Evolutionary conservation across 2,113 vertebrate species (phyloP).

Genomic region (Pomatorhinus ruficollis): DNA sequence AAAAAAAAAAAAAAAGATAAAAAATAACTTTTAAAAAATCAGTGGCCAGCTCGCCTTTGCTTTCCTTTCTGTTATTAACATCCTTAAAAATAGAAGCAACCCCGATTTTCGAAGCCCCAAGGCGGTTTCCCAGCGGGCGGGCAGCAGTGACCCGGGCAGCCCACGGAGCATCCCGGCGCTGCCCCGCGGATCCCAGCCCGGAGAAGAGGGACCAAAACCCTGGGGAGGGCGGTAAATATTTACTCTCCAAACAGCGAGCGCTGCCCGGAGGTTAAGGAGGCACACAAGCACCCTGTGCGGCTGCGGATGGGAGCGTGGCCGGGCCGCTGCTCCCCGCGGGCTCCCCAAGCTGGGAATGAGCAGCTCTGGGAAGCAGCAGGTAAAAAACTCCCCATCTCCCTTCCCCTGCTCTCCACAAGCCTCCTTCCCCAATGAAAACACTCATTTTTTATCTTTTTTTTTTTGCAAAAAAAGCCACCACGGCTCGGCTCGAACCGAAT

Average conservation of each 20-base stretch:
- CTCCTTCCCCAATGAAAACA: background rate
- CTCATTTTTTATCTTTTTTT: too few relatives aligned
- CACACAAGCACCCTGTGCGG: background rate
- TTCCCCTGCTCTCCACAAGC: background rate
- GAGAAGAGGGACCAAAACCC: background rate
- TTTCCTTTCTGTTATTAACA: background rate
- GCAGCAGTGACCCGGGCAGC: background rate
- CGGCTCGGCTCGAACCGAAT: background rate
- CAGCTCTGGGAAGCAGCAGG: background rate
- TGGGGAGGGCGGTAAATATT: conserved; percentile 3
- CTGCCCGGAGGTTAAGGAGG: conserved; percentile 2
- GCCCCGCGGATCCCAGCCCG: background rate
- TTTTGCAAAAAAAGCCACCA: background rate
- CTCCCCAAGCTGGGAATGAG: rapidly evolving
- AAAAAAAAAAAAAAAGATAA: too few relatives aligned
- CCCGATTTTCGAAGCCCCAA: rapidly evolving
- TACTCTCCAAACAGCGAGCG: conserved; percentile 3
- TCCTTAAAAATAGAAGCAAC: background rate
- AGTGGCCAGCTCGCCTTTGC: background rate
- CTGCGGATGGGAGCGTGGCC: rapidly evolving
- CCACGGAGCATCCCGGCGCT: background rate
- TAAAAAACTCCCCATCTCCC: rapidly evolving
- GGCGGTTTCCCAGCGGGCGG: rapidly evolving
- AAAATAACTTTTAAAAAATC: background rate
- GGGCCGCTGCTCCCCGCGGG: background rate